Conservation (phyloP, 64 coral and sea anemone genomes). For the Cladopsammia gracilis region DNA sequence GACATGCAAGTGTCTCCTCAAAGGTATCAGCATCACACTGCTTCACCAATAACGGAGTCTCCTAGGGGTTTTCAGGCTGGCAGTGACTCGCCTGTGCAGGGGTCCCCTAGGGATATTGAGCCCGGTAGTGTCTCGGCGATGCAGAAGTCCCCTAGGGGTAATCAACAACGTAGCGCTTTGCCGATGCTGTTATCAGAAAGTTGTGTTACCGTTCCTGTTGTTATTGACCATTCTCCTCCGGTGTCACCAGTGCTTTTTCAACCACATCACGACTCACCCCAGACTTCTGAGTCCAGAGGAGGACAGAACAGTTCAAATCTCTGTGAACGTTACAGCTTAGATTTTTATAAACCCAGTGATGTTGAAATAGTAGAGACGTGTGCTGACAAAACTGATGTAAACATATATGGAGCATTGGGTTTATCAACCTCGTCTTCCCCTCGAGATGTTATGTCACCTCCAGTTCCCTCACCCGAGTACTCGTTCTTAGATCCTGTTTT, state of each 20-base stretch:
- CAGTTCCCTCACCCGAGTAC: constrained; percentile 70
- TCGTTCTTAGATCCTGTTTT: constrained; percentile 34
- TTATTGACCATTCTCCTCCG: background rate
- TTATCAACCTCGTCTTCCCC: background rate
- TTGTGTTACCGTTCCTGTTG: background rate
- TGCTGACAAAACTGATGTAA: background rate
- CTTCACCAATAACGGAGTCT: background rate
- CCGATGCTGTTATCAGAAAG: background rate
- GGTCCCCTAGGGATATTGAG: background rate
- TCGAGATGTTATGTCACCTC: constrained; percentile 50
- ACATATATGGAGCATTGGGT: background rate
- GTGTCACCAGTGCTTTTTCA: background rate
- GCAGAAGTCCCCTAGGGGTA: background rate
- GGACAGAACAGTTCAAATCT: background rate
- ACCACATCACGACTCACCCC: background rate
- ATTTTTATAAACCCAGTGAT: background rate
- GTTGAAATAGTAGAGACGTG: background rate
- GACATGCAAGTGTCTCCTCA: background rate
- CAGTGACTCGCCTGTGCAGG: background rate
- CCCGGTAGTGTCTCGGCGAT: background rate
- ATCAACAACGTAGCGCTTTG: background rate
- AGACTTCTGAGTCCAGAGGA: background rate
- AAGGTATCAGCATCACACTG: background rate
- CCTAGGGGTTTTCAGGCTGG: background rate
- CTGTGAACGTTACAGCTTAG: too few species aligned